Evolutionary conservation across 2,888 invertebrate species (phyloP).

Genomic region (Drosophila mayaguana): DNA sequence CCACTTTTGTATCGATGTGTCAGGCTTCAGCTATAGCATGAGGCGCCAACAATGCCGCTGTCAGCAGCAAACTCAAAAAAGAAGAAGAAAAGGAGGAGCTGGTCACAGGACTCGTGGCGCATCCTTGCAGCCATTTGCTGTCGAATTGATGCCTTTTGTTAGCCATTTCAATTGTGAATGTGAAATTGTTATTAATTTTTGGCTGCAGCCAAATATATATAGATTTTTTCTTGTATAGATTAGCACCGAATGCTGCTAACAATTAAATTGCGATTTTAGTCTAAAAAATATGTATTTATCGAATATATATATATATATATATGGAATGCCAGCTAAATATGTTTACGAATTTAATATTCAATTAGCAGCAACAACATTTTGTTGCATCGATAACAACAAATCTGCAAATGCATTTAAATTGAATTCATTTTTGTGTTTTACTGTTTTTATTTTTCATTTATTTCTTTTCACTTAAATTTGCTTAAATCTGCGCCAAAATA

Average conservation of each 20-base stretch:
- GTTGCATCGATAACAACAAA: conserved; percentile 43
- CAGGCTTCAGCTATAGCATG: conserved; percentile 19
- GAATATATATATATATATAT: neutral
- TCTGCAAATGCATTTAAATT: conserved; percentile 48
- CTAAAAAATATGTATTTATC: neutral
- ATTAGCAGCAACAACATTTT: conserved; percentile 42
- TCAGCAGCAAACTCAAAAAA: conserved; percentile 25
- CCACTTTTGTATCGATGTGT: conserved; percentile 40
- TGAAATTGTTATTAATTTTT: conserved; percentile 47
- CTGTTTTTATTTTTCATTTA: neutral
- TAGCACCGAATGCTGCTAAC: conserved; percentile 23
- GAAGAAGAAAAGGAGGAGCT: conserved; percentile 4
- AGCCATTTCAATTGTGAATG: conserved; percentile 23
- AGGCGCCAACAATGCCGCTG: conserved; percentile 36
- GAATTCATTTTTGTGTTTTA: conserved; percentile 42
- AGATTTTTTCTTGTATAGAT: conserved; percentile 21
- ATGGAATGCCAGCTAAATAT: conserved; percentile 1
- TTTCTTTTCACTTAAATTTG: conserved; percentile 54
- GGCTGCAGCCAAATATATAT: conserved; percentile 10
- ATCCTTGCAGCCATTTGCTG: conserved; percentile 24
- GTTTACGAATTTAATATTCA: conserved; percentile 47
- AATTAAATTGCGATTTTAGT: conserved; percentile 50
- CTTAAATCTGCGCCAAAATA: conserved; percentile 50
- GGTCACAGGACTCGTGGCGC: conserved; percentile 17
- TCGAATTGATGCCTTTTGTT: conserved; percentile 37